phyloP scores from a whole-genome alignment of 1,140 invertebrate species.

The Lerema accius region DNA sequence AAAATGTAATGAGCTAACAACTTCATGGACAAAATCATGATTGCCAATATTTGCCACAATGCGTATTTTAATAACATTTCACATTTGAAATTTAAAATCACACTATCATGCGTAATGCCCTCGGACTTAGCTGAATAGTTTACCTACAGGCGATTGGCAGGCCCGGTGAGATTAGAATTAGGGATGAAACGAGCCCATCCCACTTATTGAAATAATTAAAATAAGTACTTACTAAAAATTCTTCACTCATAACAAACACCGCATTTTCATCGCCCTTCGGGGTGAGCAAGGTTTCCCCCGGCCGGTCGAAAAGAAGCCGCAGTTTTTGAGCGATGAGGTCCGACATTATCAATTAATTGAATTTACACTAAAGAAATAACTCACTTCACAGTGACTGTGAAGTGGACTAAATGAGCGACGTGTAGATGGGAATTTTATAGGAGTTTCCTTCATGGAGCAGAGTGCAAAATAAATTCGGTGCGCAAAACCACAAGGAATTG shows the following conservation, averaged over 20 bases:
- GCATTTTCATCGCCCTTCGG: constrained; percentile 74
- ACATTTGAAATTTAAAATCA: too few relatives aligned
- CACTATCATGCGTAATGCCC: too few relatives aligned
- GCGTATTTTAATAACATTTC: too few relatives aligned
- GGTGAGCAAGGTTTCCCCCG: constrained; percentile 50
- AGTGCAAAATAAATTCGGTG: constrained; percentile 35
- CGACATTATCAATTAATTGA: neutral
- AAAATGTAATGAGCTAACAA: too few relatives aligned
- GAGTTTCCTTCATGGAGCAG: neutral
- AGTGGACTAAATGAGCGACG: neutral
- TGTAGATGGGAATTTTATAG: neutral
- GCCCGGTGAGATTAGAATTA: too few relatives aligned
- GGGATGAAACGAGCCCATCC: too few relatives aligned
- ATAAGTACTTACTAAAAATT: constrained; percentile 65
- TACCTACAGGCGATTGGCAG: too few relatives aligned
- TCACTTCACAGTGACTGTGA: neutral
- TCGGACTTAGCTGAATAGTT: too few relatives aligned
- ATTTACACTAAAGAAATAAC: neutral
- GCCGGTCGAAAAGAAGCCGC: neutral
- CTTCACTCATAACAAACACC: constrained; percentile 65
- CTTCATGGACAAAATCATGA: too few relatives aligned
- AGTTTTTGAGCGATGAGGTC: neutral
- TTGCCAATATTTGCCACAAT: too few relatives aligned
- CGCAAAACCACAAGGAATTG: constrained; percentile 50
- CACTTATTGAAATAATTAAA: too few relatives aligned